These are phyloP conservation scores for Eledona agricola DNA, from an alignment of 2,888 invertebrate species.

Conservation along the genomic window DNA sequence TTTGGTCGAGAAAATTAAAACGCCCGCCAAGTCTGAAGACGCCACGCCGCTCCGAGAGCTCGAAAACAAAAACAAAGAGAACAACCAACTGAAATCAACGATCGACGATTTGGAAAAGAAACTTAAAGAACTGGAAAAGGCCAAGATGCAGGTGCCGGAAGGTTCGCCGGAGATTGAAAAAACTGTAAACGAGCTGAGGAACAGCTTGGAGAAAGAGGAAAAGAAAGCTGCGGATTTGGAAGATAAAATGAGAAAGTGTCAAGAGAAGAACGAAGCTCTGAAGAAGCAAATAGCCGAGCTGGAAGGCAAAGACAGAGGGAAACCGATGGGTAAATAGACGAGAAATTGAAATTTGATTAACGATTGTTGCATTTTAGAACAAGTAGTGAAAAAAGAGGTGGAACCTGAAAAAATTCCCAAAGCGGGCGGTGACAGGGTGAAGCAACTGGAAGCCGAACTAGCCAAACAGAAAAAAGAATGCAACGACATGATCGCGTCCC, in stretches of 20 bases:
- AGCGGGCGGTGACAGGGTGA: conserved; percentile 11
- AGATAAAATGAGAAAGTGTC: conserved; percentile 40
- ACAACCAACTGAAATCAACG: conserved; percentile 48
- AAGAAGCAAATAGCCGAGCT: conserved; percentile 29
- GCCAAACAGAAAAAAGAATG: conserved; percentile 53
- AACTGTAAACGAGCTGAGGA: conserved; percentile 45
- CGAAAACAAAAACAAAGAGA: conserved; percentile 49
- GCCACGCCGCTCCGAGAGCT: conserved; percentile 28
- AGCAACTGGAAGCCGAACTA: conserved; percentile 37
- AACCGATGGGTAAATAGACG: conserved; percentile 14
- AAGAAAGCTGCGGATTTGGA: conserved; percentile 46
- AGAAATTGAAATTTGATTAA: conserved; percentile 10
- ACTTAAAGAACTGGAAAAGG: conserved; percentile 39
- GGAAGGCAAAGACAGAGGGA: conserved; percentile 10
- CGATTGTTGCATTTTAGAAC: conserved; percentile 7
- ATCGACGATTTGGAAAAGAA: conserved; percentile 52
- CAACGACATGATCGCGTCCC: conserved; percentile 51
- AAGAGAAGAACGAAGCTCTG: conserved; percentile 35
- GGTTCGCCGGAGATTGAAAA: conserved; percentile 41
- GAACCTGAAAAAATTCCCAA: too few relatives aligned
- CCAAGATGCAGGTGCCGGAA: conserved; percentile 28
- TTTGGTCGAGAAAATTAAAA: conserved; percentile 47
- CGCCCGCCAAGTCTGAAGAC: conserved; percentile 27
- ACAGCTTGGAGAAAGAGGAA: conserved; percentile 47
- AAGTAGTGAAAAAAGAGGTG: too few relatives aligned